Percentiles rank a stretch among this genome's conserved stretches.
Evolutionary conservation across 2,888 invertebrate species (phyloP).

Genomic region (Calliphora vomitoria): DNA sequence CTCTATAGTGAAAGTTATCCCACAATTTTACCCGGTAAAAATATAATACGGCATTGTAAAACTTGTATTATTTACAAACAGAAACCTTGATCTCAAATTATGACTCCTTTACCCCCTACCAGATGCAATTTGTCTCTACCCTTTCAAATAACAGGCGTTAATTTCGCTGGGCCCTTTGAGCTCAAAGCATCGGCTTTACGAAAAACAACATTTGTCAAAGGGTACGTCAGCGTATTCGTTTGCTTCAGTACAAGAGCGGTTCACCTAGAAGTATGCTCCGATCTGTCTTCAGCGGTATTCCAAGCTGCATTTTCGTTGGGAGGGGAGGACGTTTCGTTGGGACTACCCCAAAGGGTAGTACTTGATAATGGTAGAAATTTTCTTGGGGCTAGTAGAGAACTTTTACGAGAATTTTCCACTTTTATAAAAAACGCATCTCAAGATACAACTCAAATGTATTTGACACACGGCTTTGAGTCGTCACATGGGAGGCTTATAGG

Average conservation of each 20-base stretch:
- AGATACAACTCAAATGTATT: constrained; percentile 5
- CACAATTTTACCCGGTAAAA: background rate
- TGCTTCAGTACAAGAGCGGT: background rate
- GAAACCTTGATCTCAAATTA: background rate
- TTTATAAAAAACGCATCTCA: constrained; percentile 41
- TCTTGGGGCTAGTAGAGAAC: constrained; percentile 54
- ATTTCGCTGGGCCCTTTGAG: background rate
- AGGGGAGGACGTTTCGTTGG: constrained; percentile 32
- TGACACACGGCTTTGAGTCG: background rate
- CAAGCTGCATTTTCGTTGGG: constrained; percentile 1
- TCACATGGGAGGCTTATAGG: background rate
- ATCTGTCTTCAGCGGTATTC: too few species aligned
- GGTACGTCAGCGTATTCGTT: background rate
- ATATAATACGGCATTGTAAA: background rate
- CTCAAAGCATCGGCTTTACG: background rate
- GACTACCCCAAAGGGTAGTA: constrained; percentile 44
- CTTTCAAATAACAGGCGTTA: background rate
- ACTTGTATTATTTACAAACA: background rate
- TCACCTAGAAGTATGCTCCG: too few species aligned
- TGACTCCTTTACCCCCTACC: background rate
- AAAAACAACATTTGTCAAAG: background rate
- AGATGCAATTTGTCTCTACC: background rate
- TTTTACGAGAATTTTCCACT: constrained; percentile 42
- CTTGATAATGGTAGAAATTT: constrained; percentile 66
- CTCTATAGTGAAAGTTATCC: background rate